A percentile compares a stretch with the other conserved stretches of the same genome.
Evolutionary conservation across 2,797 vertebrate genomes (phyloP).

Genomic region (Telmatherina bonti): DNA sequence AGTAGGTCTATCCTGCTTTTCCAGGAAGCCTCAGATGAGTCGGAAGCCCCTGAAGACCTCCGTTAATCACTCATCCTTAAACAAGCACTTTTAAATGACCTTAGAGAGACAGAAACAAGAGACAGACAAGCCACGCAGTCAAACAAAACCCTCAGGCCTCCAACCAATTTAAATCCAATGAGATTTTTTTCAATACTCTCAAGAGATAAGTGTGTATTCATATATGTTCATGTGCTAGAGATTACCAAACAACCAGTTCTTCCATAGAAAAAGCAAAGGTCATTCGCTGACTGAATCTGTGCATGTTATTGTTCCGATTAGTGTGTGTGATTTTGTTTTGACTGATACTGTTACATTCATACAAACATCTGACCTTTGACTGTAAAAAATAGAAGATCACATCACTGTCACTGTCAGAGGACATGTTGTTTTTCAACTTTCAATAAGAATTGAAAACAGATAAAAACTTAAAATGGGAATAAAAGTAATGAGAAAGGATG

Average conservation of each 20-base stretch:
- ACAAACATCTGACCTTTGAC: conserved; percentile 70
- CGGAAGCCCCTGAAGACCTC: conserved; percentile 79
- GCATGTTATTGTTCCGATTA: conserved; percentile 69
- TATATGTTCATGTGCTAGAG: conserved; percentile 42
- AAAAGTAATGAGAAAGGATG: neutral
- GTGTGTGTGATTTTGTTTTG: conserved; percentile 78
- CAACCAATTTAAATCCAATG: conserved; percentile 79
- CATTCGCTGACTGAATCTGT: conserved; percentile 70
- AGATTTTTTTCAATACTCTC: conserved; percentile 67
- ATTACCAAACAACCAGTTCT: conserved; percentile 69
- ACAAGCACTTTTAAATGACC: conserved; percentile 78
- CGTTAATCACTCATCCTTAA: conserved; percentile 82
- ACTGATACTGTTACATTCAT: conserved; percentile 68
- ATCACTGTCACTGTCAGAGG: conserved; percentile 71
- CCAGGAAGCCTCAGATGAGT: conserved; percentile 74
- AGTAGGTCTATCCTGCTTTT: conserved; percentile 73
- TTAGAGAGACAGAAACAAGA: conserved; percentile 70
- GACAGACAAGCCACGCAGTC: conserved; percentile 62
- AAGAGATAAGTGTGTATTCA: conserved; percentile 53
- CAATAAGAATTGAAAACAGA: conserved; percentile 12
- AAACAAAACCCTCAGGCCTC: conserved; percentile 74
- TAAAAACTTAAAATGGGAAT: neutral
- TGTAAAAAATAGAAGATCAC: conserved; percentile 61
- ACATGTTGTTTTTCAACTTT: conserved; percentile 11
- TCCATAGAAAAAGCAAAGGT: conserved; percentile 74